Evolutionary conservation across 2,888 invertebrate species (phyloP).

Genomic region (Limnephilus rhombicus): DNA sequence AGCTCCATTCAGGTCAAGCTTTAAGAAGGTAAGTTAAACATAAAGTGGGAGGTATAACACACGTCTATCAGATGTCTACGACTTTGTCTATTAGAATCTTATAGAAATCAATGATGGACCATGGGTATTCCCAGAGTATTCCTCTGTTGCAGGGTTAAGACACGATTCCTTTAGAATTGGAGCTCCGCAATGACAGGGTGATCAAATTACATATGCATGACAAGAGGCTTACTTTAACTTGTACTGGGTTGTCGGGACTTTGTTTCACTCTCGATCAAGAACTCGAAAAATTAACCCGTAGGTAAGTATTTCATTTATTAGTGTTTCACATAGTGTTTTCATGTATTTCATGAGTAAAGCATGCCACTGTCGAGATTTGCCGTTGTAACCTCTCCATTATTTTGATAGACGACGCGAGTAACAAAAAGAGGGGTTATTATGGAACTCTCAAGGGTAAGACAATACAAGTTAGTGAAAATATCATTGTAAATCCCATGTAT

Average conservation of each 20-base stretch:
- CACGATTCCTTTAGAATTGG: constrained; percentile 37
- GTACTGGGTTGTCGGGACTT: neutral
- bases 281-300: neutral
- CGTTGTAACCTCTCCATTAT: too few relatives aligned
- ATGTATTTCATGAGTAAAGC: too few relatives aligned
- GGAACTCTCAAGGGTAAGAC: too few relatives aligned
- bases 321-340: too few relatives aligned
- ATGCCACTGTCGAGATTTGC: too few relatives aligned
- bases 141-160: neutral
- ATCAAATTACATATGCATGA: constrained; percentile 43
- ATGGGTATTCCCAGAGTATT: neutral
- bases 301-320: too few relatives aligned
- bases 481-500: too few relatives aligned
- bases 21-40: too few relatives aligned
- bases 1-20: too few relatives aligned
- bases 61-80: neutral
- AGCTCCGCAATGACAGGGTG: constrained; percentile 18
- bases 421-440: too few relatives aligned
- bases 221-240: constrained; percentile 3
- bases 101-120: neutral
- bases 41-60: neutral
- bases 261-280: neutral
- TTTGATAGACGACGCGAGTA: too few relatives aligned
- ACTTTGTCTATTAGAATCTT: neutral
- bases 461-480: too few relatives aligned